Conservation (phyloP, 2,113 vertebrate species). For the Chascanopsetta lugubris region DNA sequence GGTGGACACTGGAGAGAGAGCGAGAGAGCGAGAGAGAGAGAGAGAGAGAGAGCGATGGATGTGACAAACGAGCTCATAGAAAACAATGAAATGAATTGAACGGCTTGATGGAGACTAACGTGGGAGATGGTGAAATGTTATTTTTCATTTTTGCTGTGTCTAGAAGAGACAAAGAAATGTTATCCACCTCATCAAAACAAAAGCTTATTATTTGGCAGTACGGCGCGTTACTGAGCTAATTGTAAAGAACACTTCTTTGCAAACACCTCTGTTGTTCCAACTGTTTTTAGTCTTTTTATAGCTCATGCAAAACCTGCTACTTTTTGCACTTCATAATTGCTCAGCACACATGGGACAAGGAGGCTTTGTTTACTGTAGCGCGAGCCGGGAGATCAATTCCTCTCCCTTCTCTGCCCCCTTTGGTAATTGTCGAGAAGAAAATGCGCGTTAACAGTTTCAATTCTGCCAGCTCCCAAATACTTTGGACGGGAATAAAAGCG, state of each 20-base stretch:
- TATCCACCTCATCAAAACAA: constrained; percentile 22
- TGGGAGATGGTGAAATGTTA: constrained; percentile 7
- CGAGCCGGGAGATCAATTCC: constrained; percentile 73
- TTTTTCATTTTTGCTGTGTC: constrained; percentile 17
- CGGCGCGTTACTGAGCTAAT: constrained; percentile 45
- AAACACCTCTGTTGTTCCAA: constrained; percentile 28
- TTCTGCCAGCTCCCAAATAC: constrained; percentile 57
- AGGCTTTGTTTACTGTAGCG: constrained; percentile 75
- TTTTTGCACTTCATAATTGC: constrained; percentile 78
- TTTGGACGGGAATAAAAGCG: constrained; percentile 68
- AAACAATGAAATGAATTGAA: constrained; percentile 51
- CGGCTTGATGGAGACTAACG: constrained; percentile 17
- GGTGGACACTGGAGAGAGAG: constrained; percentile 25
- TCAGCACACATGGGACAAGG: constrained; percentile 60
- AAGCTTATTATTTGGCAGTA: constrained; percentile 21
- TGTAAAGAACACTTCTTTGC: constrained; percentile 24
- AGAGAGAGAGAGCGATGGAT: constrained; percentile 4
- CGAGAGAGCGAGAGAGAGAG: constrained; percentile 13
- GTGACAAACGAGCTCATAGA: constrained; percentile 48
- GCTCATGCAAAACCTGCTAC: constrained; percentile 55
- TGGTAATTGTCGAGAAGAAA: constrained; percentile 73
- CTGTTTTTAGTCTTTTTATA: constrained; percentile 56
- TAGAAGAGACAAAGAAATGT: constrained; percentile 4
- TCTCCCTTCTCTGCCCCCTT: constrained; percentile 58
- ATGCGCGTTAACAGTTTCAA: constrained; percentile 66